phyloP scores from a whole-genome alignment of 2,888 invertebrate species.

The Melipona beecheii region DNA sequence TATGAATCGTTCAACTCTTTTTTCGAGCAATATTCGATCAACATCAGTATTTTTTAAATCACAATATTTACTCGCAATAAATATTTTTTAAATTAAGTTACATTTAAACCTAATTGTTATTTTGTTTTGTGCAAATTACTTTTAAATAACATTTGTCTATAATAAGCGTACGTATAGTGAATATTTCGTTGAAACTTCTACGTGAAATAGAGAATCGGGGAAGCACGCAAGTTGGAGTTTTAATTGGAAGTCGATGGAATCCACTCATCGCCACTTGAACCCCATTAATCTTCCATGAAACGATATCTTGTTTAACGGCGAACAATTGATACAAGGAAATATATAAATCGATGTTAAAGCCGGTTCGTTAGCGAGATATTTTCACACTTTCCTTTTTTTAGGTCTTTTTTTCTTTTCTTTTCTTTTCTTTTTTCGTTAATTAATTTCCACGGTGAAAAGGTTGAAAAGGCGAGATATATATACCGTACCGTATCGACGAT shows the following conservation, averaged over 20 bases:
- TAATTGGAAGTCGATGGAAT: slow-evolving; percentile 24
- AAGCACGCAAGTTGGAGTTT: slow-evolving; percentile 12
- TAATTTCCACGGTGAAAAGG: not conserved
- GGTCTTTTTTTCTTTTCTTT: not conserved
- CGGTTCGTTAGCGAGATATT: not conserved
- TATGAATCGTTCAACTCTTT: not conserved
- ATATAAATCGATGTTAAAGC: not conserved
- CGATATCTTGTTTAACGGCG: slow-evolving; percentile 13
- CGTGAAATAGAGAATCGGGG: not conserved
- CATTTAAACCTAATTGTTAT: no score
- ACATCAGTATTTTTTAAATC: not conserved
- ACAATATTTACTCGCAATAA: no score
- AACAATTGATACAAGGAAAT: slow-evolving; percentile 1
- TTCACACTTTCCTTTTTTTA: not conserved
- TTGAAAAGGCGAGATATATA: not conserved
- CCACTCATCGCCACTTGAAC: slow-evolving; percentile 10
- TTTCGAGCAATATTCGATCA: not conserved
- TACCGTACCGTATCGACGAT: slow-evolving; percentile 4
- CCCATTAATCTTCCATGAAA: slow-evolving; percentile 1
- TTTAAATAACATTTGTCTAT: not conserved
- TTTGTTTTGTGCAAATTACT: not conserved
- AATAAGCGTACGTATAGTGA: no score
- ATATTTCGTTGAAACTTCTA: no score
- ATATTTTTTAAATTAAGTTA: no score
- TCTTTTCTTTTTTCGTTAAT: slow-evolving; percentile 10